phyloP scores from a whole-genome alignment of 2,797 vertebrate species.

The Tadarida brasiliensis region DNA sequence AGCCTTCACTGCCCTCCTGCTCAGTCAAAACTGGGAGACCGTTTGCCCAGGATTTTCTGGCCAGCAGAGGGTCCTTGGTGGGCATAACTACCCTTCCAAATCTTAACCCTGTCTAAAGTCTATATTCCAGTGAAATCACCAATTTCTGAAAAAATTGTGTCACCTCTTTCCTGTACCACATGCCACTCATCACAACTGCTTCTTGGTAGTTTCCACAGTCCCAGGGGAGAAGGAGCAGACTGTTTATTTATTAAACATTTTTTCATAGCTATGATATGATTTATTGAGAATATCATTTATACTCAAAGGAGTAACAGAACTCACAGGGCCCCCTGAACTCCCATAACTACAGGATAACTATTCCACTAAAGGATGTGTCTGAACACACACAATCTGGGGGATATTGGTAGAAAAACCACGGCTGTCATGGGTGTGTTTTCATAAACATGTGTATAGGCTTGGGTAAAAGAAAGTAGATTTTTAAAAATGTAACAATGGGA shows the following conservation, averaged over 20 bases:
- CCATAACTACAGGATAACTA: no score
- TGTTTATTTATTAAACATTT: neutral
- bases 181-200: neutral
- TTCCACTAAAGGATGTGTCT: no score
- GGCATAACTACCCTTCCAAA: neutral
- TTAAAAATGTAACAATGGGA: no score
- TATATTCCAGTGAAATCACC: neutral
- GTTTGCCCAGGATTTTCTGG: slow-evolving; percentile 36
- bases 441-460: no score
- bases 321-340: no score
- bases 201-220: neutral
- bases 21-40: neutral
- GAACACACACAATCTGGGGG: no score
- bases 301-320: no score
- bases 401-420: no score
- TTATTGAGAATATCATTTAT: no score
- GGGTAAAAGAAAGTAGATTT: no score
- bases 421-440: no score
- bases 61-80: slow-evolving; percentile 1
- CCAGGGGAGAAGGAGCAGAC: neutral
- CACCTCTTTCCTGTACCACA: neutral
- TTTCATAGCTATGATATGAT: no score
- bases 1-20: neutral
- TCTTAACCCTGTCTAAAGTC: neutral
- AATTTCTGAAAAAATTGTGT: neutral